Base-by-base conservation (phyloP, 2,797 vertebrate genomes). In the Gymnocypris eckloni region DNA sequence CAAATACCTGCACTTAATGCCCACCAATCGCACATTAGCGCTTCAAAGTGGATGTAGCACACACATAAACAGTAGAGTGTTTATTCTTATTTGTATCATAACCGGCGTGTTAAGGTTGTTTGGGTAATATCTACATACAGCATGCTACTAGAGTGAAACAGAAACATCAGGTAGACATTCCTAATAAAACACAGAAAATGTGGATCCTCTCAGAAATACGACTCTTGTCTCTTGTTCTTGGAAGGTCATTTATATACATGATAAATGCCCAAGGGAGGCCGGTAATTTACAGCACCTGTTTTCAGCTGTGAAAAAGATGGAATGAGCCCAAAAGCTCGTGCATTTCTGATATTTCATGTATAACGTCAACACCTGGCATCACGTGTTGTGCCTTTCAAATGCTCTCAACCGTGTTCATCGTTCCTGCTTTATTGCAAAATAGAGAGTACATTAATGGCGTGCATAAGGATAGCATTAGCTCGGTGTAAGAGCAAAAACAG, bases 31-130 rank as follows among this genome's bases (percentile, higher is more conserved):
- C 92, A 94, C 93, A 93, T 95, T 89, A 84, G 90, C 82, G 94
- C 94, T 95, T 96, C 95, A 96, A 96, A 97, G 94, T 80, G 71
- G 89, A 83, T 89, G 4, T 41, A 84, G 75, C 13, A 33, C 90
- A 92, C 91, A 93, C 94, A 59, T 43, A 61, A n/a, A 75, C 54
- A 75, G 56, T 45, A 61, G 45, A 22, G 22, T 43, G 16, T 76
- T 77, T 70, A 28, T 69, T 25, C 45, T 28, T n/a, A 66, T 79
- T 33, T 37, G 28, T 37, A 45, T 33, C 12, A 71, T 48, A 61
- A 79, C 56, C 4, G 15, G 39, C 4, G 4, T 48, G 22, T 41
- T 84, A 43, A 28, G 48, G 28, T 61, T 61, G 52, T 48, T 50
- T 20, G 20, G 15, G 13, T 79, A 84, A 71, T 45, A 71, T 10